phyloP scores from a whole-genome alignment of 2,888 invertebrate species.

The Bugula neritina region DNA sequence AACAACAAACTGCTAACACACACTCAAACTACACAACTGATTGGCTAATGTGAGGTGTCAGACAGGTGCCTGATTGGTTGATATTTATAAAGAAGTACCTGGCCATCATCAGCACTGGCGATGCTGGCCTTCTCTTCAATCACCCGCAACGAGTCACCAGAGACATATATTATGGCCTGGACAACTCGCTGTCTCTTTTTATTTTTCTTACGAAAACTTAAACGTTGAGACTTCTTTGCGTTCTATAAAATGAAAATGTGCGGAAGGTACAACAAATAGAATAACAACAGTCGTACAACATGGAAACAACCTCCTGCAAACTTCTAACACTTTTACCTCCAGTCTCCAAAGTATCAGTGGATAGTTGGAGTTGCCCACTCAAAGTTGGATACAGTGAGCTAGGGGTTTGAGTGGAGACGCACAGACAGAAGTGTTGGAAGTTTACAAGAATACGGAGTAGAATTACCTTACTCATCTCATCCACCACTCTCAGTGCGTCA shows the following conservation, averaged over 20 bases:
- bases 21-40: too few species aligned
- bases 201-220: slow-evolving; percentile 21
- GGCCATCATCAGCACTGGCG: not conserved
- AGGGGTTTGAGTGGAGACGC: too few species aligned
- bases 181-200: not conserved
- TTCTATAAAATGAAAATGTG: slow-evolving; percentile 24
- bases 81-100: not conserved
- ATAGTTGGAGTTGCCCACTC: too few species aligned
- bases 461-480: slow-evolving; percentile 84
- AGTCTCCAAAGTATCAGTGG: too few species aligned
- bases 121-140: slow-evolving; percentile 27
- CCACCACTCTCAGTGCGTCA: slow-evolving; percentile 93
- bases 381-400: too few species aligned
- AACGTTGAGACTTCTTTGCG: slow-evolving; percentile 15
- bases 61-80: too few species aligned
- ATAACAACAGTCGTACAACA: not conserved
- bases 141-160: slow-evolving; percentile 28
- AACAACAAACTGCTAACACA: too few species aligned
- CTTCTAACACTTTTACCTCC: too few species aligned
- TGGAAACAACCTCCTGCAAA: not conserved
- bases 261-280: not conserved
- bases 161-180: slow-evolving; percentile 27
- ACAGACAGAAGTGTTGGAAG: too few species aligned
- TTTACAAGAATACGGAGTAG: too few species aligned
- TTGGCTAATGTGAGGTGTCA: too few species aligned